A percentile compares a stretch with the other conserved stretches of the same genome.
Conservation (phyloP, 2,113 vertebrate species). For the Scatophagus argus region DNA sequence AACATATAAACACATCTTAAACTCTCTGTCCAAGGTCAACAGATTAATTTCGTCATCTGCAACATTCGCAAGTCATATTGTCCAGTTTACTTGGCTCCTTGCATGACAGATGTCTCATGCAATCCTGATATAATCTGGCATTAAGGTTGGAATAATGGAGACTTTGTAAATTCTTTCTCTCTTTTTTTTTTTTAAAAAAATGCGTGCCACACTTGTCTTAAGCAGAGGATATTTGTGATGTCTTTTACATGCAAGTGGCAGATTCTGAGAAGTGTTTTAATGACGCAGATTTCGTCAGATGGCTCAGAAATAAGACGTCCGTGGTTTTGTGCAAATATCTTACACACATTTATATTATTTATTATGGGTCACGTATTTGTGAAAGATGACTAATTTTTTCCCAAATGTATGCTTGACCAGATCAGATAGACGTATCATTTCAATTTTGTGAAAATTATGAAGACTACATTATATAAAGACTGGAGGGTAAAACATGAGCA, state of each 20-base stretch:
- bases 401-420: no score
- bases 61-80: constrained; percentile 51
- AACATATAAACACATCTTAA: not conserved
- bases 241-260: constrained; percentile 9
- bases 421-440: not conserved
- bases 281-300: constrained; percentile 21
- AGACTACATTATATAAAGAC: not conserved
- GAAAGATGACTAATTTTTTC: no score
- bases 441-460: constrained; percentile 16
- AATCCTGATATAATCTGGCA: constrained; percentile 75
- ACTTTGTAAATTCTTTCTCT: constrained; percentile 20
- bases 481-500: constrained; percentile 36
- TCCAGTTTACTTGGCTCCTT: constrained; percentile 43
- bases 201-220: constrained; percentile 31
- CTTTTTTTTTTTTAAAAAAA: constrained; percentile 21
- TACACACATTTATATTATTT: not conserved
- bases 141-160: constrained; percentile 55
- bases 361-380: not conserved
- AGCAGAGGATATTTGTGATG: constrained; percentile 18
- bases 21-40: not conserved
- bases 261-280: constrained; percentile 27
- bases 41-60: constrained; percentile 49
- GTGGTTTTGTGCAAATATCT: not conserved
- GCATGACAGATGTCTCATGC: constrained; percentile 60
- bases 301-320: not conserved